Conservation (phyloP, 1,140 invertebrate genomes). For the Anagrus nilaparvatae region DNA sequence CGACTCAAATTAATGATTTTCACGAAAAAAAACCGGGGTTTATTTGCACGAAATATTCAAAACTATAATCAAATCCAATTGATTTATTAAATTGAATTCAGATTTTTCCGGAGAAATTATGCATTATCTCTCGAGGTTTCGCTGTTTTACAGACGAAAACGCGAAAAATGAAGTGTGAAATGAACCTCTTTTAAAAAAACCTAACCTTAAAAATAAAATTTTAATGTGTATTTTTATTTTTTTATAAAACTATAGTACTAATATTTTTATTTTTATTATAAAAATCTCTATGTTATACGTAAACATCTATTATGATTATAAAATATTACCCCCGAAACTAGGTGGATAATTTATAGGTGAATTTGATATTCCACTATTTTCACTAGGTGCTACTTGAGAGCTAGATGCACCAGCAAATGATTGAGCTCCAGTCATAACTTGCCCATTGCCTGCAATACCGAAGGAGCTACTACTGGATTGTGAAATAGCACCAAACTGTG, state of each 20-base stretch:
- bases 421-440: constrained; percentile 26
- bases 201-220: background rate
- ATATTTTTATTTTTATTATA: constrained; percentile 2
- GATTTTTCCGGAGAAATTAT: no score
- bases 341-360: background rate
- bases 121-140: no score
- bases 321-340: background rate
- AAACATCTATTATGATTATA: background rate
- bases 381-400: constrained; percentile 22
- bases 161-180: no score
- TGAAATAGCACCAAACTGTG: constrained; percentile 19
- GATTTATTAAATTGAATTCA: no score
- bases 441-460: constrained; percentile 26
- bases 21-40: no score
- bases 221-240: background rate
- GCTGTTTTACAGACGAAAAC: no score
- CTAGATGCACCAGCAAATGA: constrained; percentile 25
- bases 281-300: background rate
- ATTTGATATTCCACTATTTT: constrained; percentile 9
- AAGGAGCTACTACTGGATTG: constrained; percentile 26
- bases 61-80: no score
- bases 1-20: background rate
- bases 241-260: background rate
- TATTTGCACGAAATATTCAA: no score
- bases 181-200: no score